Evolutionary conservation across 2,113 vertebrate genomes (phyloP), one percentile per base, ranked within the genome.

Genomic region (Ameiurus melas): DNA sequence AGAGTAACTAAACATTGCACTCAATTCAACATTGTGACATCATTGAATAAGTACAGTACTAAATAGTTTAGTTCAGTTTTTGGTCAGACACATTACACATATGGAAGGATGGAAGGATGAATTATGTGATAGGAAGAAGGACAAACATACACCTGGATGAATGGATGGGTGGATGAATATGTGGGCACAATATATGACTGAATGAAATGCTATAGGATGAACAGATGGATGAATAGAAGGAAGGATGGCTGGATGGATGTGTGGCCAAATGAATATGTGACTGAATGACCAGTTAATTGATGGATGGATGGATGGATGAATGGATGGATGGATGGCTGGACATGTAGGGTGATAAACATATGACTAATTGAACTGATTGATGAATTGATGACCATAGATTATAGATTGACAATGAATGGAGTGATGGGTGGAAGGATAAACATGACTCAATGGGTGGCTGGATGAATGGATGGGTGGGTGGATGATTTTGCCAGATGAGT

Each of bases 41-140:
- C 6, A 33, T 8, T 33, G 66, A 70, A 33, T 22, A 20, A 39
- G 36, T 47, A 25, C 13, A n/a, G 73, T 27, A 77, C 20, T 77
- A 51, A 25, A 27, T 22, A 51, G 39, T 27, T 36, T 19, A 71
- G 68, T 17, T 71, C 33, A 36, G 30, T 71, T 71, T 33, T 70
- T 70, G 3, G 14, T 66, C 30, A 81, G 51, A 82, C 84, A 86
- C 64, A 71, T 64, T 70, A 90, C 20, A 73, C 22, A 53, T 58
- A 58, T 64, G 77, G 14, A 19, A 33, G 30, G 68, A 36, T 13
- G 14, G 85, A 82, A 4, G 2, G 2, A 58, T 39, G 3, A 0
- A 58, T 81, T 5, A 53, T 30, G 55, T 14, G 5, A 81, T 36
- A 25, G 53, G n/a, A 62, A 22, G 7, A 79, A 6, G 3, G 27